These are phyloP conservation scores for Lates calcarifer DNA, from an alignment of 2,113 vertebrate species.

Conservation along the genomic window DNA sequence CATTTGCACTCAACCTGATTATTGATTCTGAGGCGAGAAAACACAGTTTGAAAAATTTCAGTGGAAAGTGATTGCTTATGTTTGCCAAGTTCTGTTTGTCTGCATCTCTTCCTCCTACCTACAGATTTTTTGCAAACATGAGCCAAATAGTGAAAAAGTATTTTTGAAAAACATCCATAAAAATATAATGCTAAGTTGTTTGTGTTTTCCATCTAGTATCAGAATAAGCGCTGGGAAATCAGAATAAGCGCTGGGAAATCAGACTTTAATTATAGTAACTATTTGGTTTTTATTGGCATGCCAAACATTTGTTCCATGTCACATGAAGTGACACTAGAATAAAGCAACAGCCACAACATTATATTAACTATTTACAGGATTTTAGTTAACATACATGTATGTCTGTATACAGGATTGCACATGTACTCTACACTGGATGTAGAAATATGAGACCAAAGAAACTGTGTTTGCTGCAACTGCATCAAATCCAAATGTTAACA, in stretches of 20 bases:
- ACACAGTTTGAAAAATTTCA: constrained; percentile 37
- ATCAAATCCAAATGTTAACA: constrained; percentile 42
- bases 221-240: constrained; percentile 17
- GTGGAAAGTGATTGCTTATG: constrained; percentile 38
- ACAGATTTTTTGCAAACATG: constrained; percentile 2
- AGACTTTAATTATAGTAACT: constrained; percentile 1
- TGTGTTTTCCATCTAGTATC: constrained; percentile 14
- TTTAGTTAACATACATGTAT: not conserved
- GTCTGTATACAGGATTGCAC: not conserved
- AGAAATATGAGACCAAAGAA: not conserved
- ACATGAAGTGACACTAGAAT: not conserved
- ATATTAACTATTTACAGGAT: not conserved
- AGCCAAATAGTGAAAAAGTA: constrained; percentile 20
- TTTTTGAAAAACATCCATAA: constrained; percentile 42
- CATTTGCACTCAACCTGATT: constrained; percentile 67
- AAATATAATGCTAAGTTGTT: constrained; percentile 17
- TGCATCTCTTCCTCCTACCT: constrained; percentile 19
- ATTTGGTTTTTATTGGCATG: constrained; percentile 16
- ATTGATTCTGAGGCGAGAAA: constrained; percentile 68
- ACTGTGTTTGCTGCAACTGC: constrained; percentile 14
- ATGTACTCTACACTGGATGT: not conserved
- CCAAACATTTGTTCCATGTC: constrained; percentile 8
- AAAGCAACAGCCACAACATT: not conserved
- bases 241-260: constrained; percentile 8
- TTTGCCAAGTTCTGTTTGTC: constrained; percentile 54